Percentiles rank a stretch among this genome's conserved stretches.
Evolutionary conservation across 2,113 vertebrate genomes (phyloP).

Genomic region (Coracopsis vasa): DNA sequence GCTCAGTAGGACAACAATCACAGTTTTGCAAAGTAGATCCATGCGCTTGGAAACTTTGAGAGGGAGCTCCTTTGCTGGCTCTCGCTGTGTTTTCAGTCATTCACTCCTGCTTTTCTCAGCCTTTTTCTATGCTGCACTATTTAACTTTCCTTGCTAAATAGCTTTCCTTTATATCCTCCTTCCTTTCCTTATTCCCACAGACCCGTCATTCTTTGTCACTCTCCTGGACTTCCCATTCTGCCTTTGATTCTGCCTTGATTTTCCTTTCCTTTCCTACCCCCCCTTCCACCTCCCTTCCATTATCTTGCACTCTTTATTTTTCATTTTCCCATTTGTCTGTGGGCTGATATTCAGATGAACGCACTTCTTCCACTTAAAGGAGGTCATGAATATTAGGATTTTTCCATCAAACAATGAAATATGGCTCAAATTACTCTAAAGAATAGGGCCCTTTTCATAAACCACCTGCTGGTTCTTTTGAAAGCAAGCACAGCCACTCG

Average conservation of each 20-base stretch:
- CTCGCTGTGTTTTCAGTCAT: not conserved
- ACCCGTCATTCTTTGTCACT: not conserved
- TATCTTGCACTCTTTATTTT: conserved; percentile 22
- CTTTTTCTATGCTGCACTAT: not conserved
- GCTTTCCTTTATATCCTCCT: conserved; percentile 10
- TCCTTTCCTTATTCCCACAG: conserved; percentile 8
- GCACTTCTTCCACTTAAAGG: conserved; percentile 42
- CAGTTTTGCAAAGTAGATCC: not conserved
- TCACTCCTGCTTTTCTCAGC: not conserved
- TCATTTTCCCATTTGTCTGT: conserved; percentile 29
- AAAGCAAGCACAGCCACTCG: conserved; percentile 34
- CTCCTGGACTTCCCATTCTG: conserved; percentile 21
- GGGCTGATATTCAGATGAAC: conserved; percentile 50
- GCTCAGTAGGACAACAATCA: not conserved
- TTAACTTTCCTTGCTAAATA: not conserved
- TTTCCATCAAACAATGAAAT: conserved; percentile 60
- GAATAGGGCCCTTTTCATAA: conserved; percentile 60
- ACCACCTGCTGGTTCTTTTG: conserved; percentile 54
- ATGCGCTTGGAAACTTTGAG: not conserved
- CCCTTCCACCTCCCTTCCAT: not conserved
- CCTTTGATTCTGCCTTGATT: not conserved
- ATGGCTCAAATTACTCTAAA: conserved; percentile 60
- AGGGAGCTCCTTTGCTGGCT: not conserved
- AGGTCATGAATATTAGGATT: conserved; percentile 61
- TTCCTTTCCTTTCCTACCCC: not conserved